Evolutionary conservation across 2,797 vertebrate genomes (phyloP), one percentile per base, ranked within the genome.

Genomic region (Taenioides sp.): DNA sequence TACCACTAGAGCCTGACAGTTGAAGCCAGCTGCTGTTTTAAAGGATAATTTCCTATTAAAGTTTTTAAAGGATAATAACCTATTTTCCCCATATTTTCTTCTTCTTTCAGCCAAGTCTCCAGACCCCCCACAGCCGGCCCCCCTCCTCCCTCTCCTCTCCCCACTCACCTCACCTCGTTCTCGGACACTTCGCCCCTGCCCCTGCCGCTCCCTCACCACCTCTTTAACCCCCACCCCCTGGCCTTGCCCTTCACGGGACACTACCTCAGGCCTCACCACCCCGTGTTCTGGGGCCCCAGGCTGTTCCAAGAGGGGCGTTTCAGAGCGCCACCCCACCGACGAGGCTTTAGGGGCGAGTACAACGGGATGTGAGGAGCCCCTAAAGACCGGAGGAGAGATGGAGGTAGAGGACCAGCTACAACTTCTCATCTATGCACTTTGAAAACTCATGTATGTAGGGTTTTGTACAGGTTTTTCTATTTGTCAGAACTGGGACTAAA

Each of bases 391-490:
- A 7, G 27, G 27, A 60, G 14, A 6, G 5, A 43, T 43, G 40
- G 40, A 34, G 11, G 11, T 1, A 43, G 40, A 31, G 4, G 58
- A 60, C 25, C 18, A 61, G 20, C 27, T 7, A 31, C 27, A 20
- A 61, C 59, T 28, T 61, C 59, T 34, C 28, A 60, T 27, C 25
- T 5, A 61, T n/a, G 59, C 59, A 61, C 31, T 61, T 61, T 61
- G 31, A 17, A 43, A 59, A 28, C 25, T 27, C 4, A 28, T 17
- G 25, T 28, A 27, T 59, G 58, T 59, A 28, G 58, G 58, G 14
- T 16, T 55, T 57, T 57, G n/a, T 2, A 22, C 54, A 57, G n/a
- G 1, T 57, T 57, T 55, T 57, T 55, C 6, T 50, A 50, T 3
- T n/a, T 52, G 50, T 52, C 18, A 18, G 49, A 52, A 52, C 49